Conservation (phyloP, 2,113 vertebrate species). For the Seriola quinqueradiata region DNA sequence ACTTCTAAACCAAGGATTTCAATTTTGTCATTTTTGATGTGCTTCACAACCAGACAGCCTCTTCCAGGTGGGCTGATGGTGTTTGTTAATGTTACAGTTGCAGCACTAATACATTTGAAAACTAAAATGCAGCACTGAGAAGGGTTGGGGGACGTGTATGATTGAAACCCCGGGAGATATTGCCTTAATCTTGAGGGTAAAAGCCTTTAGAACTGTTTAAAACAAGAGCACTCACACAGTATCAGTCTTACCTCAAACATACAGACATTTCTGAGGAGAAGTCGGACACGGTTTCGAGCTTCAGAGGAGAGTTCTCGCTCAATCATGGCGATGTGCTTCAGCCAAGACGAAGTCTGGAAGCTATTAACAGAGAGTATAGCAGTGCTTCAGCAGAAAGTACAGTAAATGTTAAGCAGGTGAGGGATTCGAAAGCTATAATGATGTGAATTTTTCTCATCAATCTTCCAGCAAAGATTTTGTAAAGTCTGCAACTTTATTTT, state of each 20-base stretch:
- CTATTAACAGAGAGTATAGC: slow-evolving; percentile 60
- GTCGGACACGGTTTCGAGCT: slow-evolving; percentile 41
- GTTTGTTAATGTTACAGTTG: slow-evolving; percentile 36
- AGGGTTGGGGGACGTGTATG: not conserved
- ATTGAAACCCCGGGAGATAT: slow-evolving; percentile 1
- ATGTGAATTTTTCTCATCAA: slow-evolving; percentile 67
- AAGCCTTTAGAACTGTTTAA: not conserved
- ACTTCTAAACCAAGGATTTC: slow-evolving; percentile 71
- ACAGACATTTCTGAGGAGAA: slow-evolving; percentile 24
- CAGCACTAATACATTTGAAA: not conserved
- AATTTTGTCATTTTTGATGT: slow-evolving; percentile 66
- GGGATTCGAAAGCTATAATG: slow-evolving; percentile 54
- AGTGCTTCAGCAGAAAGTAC: slow-evolving; percentile 57
- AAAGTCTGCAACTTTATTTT: slow-evolving; percentile 29
- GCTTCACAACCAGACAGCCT: slow-evolving; percentile 42
- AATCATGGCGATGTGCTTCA: slow-evolving; percentile 36
- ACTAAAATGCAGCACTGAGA: slow-evolving; percentile 1
- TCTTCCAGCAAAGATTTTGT: slow-evolving; percentile 33
- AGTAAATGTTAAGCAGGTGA: slow-evolving; percentile 79
- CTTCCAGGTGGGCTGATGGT: slow-evolving; percentile 39
- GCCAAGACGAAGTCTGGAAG: slow-evolving; percentile 72
- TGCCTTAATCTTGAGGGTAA: slow-evolving; percentile 17
- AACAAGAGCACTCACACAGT: not conserved
- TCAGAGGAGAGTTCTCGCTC: slow-evolving; percentile 45
- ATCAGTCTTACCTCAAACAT: slow-evolving; percentile 30